Percentiles rank a stretch among this genome's conserved stretches.
These are phyloP conservation scores for Geococcyx californianus DNA, from an alignment of 2,113 vertebrate genomes.

Conservation along the genomic window DNA sequence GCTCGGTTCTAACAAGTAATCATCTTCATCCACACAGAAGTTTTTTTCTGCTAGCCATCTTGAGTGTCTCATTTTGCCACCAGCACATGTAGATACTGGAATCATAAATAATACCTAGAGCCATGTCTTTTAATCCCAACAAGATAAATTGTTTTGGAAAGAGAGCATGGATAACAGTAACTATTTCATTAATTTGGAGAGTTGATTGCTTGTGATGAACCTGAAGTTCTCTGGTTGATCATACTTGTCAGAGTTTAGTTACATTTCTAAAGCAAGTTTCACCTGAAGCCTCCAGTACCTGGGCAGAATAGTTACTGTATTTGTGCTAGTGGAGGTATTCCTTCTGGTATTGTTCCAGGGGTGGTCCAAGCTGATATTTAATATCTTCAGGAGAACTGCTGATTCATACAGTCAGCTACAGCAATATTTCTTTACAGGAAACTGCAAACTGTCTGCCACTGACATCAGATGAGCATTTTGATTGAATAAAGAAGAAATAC, in stretches of 20 bases:
- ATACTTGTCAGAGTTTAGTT: not conserved
- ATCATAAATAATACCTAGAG: not conserved
- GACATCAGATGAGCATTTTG: not conserved
- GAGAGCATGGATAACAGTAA: not conserved
- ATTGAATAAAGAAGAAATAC: not conserved
- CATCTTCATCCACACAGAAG: not conserved
- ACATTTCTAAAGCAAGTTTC: not conserved
- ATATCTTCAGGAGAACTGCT: not conserved
- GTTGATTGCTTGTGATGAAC: not conserved
- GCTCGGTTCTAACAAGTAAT: not conserved
- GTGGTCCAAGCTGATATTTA: not conserved
- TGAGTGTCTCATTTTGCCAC: not conserved
- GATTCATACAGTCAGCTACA: not conserved
- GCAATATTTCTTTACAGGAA: not conserved
- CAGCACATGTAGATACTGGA: not conserved
- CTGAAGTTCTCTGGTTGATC: not conserved
- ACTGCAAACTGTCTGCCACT: not conserved
- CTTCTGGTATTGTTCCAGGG: not conserved
- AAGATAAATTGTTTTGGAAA: not conserved
- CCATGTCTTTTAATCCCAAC: not conserved
- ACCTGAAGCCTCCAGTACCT: not conserved
- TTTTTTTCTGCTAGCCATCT: not conserved
- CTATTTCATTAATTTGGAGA: not conserved
- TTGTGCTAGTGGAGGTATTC: not conserved
- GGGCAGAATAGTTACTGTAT: not conserved